Conservation (phyloP, 2,113 vertebrate species). For the Chrysemys picta region DNA sequence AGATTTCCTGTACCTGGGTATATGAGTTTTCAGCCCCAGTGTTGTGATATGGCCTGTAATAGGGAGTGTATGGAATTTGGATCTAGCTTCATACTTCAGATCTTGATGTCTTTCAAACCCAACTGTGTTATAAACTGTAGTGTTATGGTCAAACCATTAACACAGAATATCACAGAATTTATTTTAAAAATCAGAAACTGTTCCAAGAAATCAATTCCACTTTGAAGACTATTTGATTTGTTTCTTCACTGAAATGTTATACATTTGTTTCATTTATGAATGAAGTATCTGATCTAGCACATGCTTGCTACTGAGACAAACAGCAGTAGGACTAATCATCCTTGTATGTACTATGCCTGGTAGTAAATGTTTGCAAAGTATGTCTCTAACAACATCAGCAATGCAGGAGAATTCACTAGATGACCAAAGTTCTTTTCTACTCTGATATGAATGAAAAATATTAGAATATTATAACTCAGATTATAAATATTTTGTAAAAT, state of each 20-base stretch:
- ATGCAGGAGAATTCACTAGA: not conserved
- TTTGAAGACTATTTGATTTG: not conserved
- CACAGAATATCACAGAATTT: not conserved
- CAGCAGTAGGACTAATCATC: not conserved
- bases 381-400: not conserved
- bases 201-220: not conserved
- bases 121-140: not conserved
- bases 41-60: not conserved
- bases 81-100: not conserved
- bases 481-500: not conserved
- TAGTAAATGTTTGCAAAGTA: not conserved
- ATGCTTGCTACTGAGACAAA: not conserved
- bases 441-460: not conserved
- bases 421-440: not conserved
- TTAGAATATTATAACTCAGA: not conserved
- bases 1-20: not conserved
- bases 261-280: not conserved
- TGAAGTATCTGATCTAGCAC: not conserved
- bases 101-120: not conserved
- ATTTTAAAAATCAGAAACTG: not conserved
- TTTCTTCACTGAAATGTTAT: not conserved
- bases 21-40: not conserved
- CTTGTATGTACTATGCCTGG: not conserved
- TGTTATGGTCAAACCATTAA: not conserved
- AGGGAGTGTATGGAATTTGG: not conserved